These are phyloP conservation scores for Lycaena phlaeas DNA, from an alignment of 2,888 invertebrate species.

Conservation along the genomic window DNA sequence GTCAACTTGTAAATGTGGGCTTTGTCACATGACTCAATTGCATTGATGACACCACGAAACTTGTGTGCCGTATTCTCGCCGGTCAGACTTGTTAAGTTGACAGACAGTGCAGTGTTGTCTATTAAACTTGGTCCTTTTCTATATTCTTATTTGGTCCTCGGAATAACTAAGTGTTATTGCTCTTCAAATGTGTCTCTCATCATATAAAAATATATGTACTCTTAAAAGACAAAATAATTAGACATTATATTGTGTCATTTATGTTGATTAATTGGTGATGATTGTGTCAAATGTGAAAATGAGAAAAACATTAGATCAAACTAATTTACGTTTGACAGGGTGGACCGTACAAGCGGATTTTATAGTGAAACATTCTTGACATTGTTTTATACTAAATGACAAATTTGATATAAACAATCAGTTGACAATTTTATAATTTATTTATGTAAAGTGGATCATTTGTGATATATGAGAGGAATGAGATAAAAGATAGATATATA, in stretches of 20 bases:
- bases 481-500: conserved; percentile 44
- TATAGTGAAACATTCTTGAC: conserved; percentile 65
- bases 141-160: background rate
- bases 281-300: conserved; percentile 55
- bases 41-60: background rate
- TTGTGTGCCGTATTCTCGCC: background rate
- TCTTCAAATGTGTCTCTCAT: conserved; percentile 27
- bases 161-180: background rate
- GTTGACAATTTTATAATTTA: conserved; percentile 70
- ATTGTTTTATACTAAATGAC: conserved; percentile 55
- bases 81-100: background rate
- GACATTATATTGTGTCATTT: conserved; percentile 48
- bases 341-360: conserved; percentile 65
- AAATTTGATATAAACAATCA: conserved; percentile 53
- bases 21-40: no score
- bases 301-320: conserved; percentile 41
- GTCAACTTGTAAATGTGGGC: background rate
- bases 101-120: background rate
- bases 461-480: conserved; percentile 53
- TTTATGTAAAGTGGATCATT: conserved; percentile 66
- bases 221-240: conserved; percentile 54
- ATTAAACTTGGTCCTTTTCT: background rate
- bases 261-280: conserved; percentile 59
- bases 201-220: conserved; percentile 52
- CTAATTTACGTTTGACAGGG: conserved; percentile 60